Evolutionary conservation across 2,113 vertebrate species (phyloP).

Genomic region (Hydrochoerus hydrochaeris): DNA sequence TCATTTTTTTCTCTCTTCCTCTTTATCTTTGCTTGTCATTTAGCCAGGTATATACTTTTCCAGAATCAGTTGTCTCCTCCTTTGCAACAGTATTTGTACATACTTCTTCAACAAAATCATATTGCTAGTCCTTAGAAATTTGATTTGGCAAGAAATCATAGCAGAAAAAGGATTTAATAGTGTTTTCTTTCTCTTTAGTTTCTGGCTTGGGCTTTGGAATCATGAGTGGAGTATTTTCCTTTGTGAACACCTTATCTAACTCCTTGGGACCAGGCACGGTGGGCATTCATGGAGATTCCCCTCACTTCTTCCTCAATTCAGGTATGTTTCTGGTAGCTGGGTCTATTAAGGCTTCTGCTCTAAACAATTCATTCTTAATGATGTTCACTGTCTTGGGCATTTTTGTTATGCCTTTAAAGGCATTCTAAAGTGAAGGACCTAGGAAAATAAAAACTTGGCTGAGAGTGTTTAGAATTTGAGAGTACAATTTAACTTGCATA

Average conservation of each 20-base stretch:
- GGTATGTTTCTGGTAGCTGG: constrained; percentile 82
- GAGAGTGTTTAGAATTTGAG: constrained; percentile 19
- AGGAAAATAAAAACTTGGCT: constrained; percentile 9
- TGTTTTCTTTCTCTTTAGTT: constrained; percentile 84
- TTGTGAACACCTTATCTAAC: constrained; percentile 92
- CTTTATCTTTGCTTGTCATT: not conserved
- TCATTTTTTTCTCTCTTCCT: not conserved
- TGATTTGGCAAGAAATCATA: constrained; percentile 37
- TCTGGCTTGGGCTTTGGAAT: constrained; percentile 93
- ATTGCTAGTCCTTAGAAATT: not conserved
- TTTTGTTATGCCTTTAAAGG: not conserved
- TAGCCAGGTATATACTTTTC: not conserved
- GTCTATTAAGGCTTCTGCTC: not conserved
- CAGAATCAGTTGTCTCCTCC: not conserved
- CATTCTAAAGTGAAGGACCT: not conserved
- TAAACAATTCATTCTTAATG: not conserved
- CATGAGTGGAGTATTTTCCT: constrained; percentile 93
- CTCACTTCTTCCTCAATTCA: constrained; percentile 92
- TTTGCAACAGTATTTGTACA: not conserved
- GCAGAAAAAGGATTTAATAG: not conserved
- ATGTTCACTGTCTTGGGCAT: not conserved
- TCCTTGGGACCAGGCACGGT: constrained; percentile 90
- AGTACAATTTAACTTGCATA: not conserved
- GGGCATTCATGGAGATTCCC: constrained; percentile 92
- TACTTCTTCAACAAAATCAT: not conserved